These are phyloP conservation scores for Aleiodes testaceus DNA, from an alignment of 2,888 invertebrate species.

Conservation along the genomic window DNA sequence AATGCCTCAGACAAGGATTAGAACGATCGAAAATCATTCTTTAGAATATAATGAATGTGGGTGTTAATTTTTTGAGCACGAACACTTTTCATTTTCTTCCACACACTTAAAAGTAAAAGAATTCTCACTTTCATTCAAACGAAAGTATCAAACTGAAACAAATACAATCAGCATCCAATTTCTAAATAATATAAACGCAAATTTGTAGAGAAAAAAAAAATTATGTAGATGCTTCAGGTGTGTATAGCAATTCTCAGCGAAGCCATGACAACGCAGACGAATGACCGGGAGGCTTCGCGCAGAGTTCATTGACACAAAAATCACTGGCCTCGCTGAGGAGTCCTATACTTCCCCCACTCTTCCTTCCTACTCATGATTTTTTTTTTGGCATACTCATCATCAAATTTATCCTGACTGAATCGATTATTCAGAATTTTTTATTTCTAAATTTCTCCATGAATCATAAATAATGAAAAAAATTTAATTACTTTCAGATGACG, in stretches of 20 bases:
- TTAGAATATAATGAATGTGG: no score
- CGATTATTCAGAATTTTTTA: no score
- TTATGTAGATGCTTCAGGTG: constrained; percentile 18
- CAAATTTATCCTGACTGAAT: neutral
- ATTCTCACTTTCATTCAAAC: no score
- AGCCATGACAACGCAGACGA: constrained; percentile 39
- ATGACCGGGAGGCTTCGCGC: constrained; percentile 51
- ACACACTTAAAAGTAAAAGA: no score
- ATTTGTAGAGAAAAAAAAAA: neutral
- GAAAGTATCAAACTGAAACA: no score
- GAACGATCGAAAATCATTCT: no score
- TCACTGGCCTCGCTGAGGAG: constrained; percentile 46
- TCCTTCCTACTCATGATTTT: constrained; percentile 34
- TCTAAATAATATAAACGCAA: neutral
- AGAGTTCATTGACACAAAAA: constrained; percentile 59
- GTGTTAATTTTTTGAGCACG: no score
- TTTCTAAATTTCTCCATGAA: no score
- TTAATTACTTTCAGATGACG: constrained; percentile 54
- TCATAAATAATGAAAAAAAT: neutral
- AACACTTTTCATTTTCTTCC: no score
- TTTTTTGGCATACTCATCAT: neutral
- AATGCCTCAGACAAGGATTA: no score
- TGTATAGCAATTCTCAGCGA: constrained; percentile 41
- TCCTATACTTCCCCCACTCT: constrained; percentile 42
- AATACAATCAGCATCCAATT: neutral